Base-by-base conservation (phyloP, 53 echinoderm and acorn worm genomes). In the Temnopleurus reevesii region DNA sequence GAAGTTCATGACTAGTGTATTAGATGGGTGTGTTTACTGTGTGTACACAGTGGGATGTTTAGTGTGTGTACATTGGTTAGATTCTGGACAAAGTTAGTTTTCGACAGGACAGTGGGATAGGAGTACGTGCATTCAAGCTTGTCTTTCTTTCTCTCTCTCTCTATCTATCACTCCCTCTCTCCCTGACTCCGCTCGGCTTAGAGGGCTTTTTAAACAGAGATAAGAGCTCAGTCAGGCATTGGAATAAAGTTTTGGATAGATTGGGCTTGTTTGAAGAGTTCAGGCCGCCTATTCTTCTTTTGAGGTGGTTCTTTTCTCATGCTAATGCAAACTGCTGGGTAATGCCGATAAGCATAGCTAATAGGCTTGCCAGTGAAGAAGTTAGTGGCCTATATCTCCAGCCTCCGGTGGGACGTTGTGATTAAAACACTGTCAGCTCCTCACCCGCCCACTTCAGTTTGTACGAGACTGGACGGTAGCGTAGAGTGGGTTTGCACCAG, bases 381-480 rank as follows among this genome's bases (percentile, higher is more conserved):
- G 29, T 8, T 15, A 80, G 51, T 80, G 46, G 80, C 47, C 80
- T 80, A 29, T 80, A 49, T 46, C 46, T 80, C 53, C 28, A 80
- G 26, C 80, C 80, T 17, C 53, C 29, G 24, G 13, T 49, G 53
- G 46, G 46, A 51, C 36, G 38, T 83, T 55, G 83, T 83, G 55
- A 55, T 83, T 36, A 83, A 83, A 55, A 83, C 83, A 53, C 82
- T 82, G 35, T 21, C 29, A n/a, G 8, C 71, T 71, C 71, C 41
- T 36, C 71, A 47, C 79, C 79, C 79, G 79, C 79, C 79, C 79
- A 79, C 79, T 79, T 47, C 79, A 79, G 79, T 79, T 79, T 79
- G 49, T 45, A 43, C 44, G 77, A 77, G 27, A 79, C 79, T 23
- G 79, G 79, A 79, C 79, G 27, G 71, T 71, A 41, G 71, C 71